Percentiles rank a stretch among this genome's conserved stretches.
Evolutionary conservation across 2,113 vertebrate species (phyloP).

Genomic region (Eulacestoma nigropectus): DNA sequence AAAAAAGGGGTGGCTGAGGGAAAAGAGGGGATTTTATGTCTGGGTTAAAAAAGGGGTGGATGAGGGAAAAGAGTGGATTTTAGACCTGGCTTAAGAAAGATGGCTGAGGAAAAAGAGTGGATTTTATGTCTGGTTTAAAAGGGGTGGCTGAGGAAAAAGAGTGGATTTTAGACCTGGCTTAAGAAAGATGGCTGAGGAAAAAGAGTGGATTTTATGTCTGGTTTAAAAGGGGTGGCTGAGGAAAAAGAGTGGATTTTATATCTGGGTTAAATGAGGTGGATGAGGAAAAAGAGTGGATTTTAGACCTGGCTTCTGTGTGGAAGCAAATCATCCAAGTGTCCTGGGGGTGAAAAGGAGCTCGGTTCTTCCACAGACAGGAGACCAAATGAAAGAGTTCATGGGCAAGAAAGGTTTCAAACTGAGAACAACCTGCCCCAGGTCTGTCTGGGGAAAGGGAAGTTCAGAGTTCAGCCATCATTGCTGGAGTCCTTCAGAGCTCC

Average conservation of each 20-base stretch:
- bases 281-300: background rate
- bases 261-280: background rate
- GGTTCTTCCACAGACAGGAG: background rate
- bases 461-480: too few relatives aligned
- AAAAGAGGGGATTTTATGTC: background rate
- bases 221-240: background rate
- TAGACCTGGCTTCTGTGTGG: background rate
- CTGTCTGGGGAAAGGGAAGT: background rate
- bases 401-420: background rate
- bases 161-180: background rate
- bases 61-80: background rate
- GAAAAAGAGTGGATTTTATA: background rate
- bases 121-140: background rate
- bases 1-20: background rate
- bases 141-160: background rate
- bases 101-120: background rate
- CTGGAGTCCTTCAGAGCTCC: background rate
- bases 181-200: accelerated
- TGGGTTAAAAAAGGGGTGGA: too few relatives aligned
- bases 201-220: background rate
- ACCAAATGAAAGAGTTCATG: background rate
- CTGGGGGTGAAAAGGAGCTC: background rate
- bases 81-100: background rate
- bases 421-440: background rate
- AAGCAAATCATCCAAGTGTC: background rate